phyloP scores from a whole-genome alignment of 2,888 invertebrate species.

The Heliconius cydno region DNA sequence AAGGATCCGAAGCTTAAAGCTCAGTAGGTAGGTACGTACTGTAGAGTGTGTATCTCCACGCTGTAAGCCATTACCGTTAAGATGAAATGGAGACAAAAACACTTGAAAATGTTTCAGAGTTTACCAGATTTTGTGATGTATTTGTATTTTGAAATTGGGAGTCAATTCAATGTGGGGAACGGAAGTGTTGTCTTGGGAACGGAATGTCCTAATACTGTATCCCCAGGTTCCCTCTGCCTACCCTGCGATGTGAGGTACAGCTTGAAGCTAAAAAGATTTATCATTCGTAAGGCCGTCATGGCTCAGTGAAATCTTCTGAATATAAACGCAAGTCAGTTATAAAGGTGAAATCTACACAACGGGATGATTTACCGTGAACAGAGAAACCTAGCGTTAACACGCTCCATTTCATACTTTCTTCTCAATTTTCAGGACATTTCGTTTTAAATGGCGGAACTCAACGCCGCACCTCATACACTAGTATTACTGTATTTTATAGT shows the following conservation, averaged over 20 bases:
- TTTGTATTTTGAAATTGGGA: neutral
- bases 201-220: too few species aligned
- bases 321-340: too few species aligned
- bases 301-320: too few species aligned
- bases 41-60: constrained; percentile 26
- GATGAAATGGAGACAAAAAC: constrained; percentile 23
- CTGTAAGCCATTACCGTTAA: constrained; percentile 19
- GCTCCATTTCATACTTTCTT: neutral
- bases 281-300: too few species aligned
- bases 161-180: neutral
- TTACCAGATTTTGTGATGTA: neutral
- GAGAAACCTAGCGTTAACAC: too few species aligned
- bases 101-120: constrained; percentile 8
- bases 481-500: too few species aligned
- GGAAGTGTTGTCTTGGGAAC: too few species aligned
- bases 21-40: constrained; percentile 7
- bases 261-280: too few species aligned
- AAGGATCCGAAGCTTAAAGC: constrained; percentile 24
- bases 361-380: too few species aligned
- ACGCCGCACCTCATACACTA: neutral
- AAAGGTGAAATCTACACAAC: too few species aligned
- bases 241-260: too few species aligned
- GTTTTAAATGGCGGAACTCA: neutral
- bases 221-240: too few species aligned
- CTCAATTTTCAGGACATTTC: neutral